Evolutionary conservation across 2,797 vertebrate species (phyloP).

Genomic region (Spinibarbus caldwelli): DNA sequence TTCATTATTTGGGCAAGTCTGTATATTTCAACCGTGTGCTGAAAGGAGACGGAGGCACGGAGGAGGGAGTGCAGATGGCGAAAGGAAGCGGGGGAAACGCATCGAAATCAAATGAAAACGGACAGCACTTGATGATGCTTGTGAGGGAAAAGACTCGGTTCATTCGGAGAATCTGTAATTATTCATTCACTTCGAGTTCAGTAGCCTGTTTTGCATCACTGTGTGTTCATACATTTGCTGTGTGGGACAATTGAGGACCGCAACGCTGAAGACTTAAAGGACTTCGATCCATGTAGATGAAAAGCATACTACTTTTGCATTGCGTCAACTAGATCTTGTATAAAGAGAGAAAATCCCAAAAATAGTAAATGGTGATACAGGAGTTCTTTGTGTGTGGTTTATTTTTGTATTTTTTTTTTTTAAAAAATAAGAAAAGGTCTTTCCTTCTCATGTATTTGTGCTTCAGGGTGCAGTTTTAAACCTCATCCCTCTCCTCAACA

Average conservation of each 20-base stretch:
- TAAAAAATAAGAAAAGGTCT: neutral
- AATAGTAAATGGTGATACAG: conserved; percentile 65
- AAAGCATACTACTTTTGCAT: conserved; percentile 58
- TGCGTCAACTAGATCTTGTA: conserved; percentile 60
- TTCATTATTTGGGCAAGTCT: conserved; percentile 48
- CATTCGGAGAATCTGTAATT: conserved; percentile 64
- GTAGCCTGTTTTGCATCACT: conserved; percentile 65
- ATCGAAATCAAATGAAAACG: conserved; percentile 36
- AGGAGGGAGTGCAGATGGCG: conserved; percentile 29
- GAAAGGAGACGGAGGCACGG: conserved; percentile 14
- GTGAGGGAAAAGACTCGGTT: conserved; percentile 65
- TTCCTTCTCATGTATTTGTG: conserved; percentile 51
- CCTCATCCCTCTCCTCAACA: conserved; percentile 39
- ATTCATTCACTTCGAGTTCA: conserved; percentile 66
- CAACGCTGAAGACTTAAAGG: conserved; percentile 56
- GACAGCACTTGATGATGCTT: conserved; percentile 62
- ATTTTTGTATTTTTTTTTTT: conserved; percentile 57
- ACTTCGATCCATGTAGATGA: conserved; percentile 61
- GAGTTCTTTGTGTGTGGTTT: conserved; percentile 64
- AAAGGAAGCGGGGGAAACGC: conserved; percentile 48
- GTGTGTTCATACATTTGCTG: conserved; percentile 62
- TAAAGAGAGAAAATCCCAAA: conserved; percentile 52
- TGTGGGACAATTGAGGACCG: conserved; percentile 50
- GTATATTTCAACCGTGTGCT: conserved; percentile 49
- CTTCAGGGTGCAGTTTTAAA: conserved; percentile 59